Conservation (phyloP, 2,797 vertebrate genomes). For the Mycteria americana region DNA sequence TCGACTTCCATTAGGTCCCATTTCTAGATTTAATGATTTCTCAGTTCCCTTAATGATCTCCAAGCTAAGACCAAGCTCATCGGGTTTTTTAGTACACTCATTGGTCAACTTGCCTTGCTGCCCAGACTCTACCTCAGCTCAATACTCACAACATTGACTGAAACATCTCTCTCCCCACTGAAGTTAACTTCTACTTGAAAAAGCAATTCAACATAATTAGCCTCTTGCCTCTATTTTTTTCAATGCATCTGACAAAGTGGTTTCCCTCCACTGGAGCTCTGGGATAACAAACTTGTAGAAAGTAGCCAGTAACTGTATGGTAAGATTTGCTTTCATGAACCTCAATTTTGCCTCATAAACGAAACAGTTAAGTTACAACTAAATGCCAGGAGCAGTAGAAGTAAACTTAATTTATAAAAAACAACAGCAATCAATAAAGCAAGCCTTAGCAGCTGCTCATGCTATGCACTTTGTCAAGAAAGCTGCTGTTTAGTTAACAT, state of each 20-base stretch:
- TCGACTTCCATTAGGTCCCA: not conserved
- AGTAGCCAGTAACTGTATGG: not conserved
- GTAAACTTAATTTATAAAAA: slow-evolving; percentile 30
- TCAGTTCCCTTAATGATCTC: not conserved
- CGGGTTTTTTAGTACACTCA: not conserved
- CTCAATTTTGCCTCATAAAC: slow-evolving; percentile 15
- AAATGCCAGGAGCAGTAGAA: not conserved
- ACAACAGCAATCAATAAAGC: not conserved
- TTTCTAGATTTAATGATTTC: slow-evolving; percentile 34
- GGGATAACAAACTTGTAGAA: not conserved
- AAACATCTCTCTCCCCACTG: not conserved
- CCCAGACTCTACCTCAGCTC: not conserved
- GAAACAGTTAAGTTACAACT: not conserved
- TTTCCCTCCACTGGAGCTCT: not conserved
- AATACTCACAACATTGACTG: not conserved
- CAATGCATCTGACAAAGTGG: not conserved
- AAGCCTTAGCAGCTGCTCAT: not conserved
- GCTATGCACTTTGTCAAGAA: not conserved
- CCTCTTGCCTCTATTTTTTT: not conserved
- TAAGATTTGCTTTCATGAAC: not conserved
- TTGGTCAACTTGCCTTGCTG: slow-evolving; percentile 14
- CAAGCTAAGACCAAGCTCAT: not conserved
- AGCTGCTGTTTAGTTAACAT: not conserved
- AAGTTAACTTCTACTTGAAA: slow-evolving; percentile 34
- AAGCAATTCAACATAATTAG: slow-evolving; percentile 31